Conservation (phyloP, 1,140 invertebrate species). For the Drosophila nigromelanica region DNA sequence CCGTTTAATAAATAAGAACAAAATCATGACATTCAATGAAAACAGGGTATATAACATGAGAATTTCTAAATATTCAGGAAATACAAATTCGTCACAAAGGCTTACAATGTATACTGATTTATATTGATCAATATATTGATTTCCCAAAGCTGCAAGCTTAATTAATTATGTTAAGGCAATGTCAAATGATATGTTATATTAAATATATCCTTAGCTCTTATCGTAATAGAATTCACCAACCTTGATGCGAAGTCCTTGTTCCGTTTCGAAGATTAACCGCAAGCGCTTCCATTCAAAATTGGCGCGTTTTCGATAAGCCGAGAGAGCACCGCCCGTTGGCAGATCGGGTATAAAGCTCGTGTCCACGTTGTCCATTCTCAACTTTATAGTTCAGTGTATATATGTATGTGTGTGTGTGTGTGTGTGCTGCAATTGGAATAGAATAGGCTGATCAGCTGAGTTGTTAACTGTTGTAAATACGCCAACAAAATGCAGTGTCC, state of each 20-base stretch:
- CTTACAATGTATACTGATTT: no score
- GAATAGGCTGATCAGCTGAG: not conserved
- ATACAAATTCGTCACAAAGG: no score
- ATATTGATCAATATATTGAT: no score
- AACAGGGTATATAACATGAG: no score
- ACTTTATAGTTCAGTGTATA: not conserved
- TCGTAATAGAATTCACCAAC: constrained; percentile 83
- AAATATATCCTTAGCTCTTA: no score
- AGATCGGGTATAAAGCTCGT: constrained; percentile 86
- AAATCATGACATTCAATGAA: no score
- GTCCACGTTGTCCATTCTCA: constrained; percentile 58
- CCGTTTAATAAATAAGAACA: no score
- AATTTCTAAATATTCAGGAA: no score
- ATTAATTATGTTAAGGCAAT: no score
- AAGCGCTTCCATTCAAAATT: constrained; percentile 92
- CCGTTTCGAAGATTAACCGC: constrained; percentile 89
- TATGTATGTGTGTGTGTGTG: not conserved
- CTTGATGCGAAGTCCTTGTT: constrained; percentile 89
- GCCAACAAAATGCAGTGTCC: constrained; percentile 12
- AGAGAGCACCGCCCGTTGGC: constrained; percentile 87
- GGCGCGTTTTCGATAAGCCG: constrained; percentile 88
- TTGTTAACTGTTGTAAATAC: constrained; percentile 8
- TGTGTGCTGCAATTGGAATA: not conserved
- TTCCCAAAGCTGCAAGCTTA: no score
- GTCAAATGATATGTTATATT: no score